Percentiles rank a stretch among this genome's conserved stretches.
These are phyloP conservation scores for Branchellion lobata DNA, from an alignment of 2,888 invertebrate genomes.

Conservation along the genomic window DNA sequence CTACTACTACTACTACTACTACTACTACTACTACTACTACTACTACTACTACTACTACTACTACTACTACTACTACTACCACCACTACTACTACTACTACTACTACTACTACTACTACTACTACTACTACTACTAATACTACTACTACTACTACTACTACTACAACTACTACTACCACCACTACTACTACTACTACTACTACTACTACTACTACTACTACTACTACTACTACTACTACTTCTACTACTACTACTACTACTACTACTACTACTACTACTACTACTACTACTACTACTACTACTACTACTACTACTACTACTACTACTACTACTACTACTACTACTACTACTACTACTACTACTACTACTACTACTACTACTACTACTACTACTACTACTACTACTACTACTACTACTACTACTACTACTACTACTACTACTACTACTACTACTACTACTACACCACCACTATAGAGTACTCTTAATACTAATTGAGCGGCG, in stretches of 20 bases:
- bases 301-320: constrained; percentile 37
- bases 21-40: constrained; percentile 42
- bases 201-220: constrained; percentile 36
- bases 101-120: constrained; percentile 42
- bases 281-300: constrained; percentile 41
- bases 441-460: constrained; percentile 40
- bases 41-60: constrained; percentile 45
- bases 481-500: no score
- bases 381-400: constrained; percentile 33
- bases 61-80: constrained; percentile 42
- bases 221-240: constrained; percentile 44
- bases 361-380: constrained; percentile 43
- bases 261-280: constrained; percentile 39
- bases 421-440: constrained; percentile 37
- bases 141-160: constrained; percentile 41
- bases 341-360: constrained; percentile 40
- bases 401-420: constrained; percentile 37
- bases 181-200: constrained; percentile 41
- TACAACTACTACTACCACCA: constrained; percentile 26
- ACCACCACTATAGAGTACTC: no score
- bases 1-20: constrained; percentile 38
- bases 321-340: constrained; percentile 41
- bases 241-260: constrained; percentile 44
- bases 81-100: constrained; percentile 39
- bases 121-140: constrained; percentile 29